Evolutionary conservation across 1,140 invertebrate species (phyloP), one percentile per base, ranked within the genome.

Genomic region (Zaprionus capensis): DNA sequence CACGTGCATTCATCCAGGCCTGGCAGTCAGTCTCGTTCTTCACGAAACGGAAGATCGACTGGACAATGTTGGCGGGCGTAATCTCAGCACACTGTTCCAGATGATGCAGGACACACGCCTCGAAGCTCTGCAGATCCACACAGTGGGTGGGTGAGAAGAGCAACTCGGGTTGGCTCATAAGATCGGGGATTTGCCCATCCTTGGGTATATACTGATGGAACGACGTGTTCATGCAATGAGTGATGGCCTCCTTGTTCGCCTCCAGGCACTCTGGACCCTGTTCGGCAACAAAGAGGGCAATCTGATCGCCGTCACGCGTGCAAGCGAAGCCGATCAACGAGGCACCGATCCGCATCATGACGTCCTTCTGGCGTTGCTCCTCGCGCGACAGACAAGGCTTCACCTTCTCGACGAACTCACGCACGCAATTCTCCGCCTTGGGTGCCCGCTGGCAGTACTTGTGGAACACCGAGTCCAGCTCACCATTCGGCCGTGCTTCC

Each of bases 251-350:
- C 72, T 94, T 93, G 80, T 96, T 95, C 2, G 93, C 92, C 63
- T 94, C 76, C 46, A 97, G 93, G 82, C 96, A 97, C 80, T 97
- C 96, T 5, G 95, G 95, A 3, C 96, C 96, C 58, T 95, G 94
- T 80, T 96, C 96, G 44, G 96, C 95, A 55, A 97, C 96, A 80
- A 97, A 97, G 69, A 97, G 93, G 3, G 96, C 96, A 81, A 97
- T 96, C 76, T 96, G 94, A 91, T 97, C 96, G 5, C 97, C 97
- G 76, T 97, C 96, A 73, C 96, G 96, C 59, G 93, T 95, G 82
- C 97, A 97, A 20, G 95, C 93, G 79, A 97, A 97, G 36, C 95
- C 94, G 0, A 96, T 81, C 0, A 97, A 80, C 9, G 95, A 94
- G 6, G 95, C 94, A 0, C 95, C 94, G 14, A 97, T 94, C 67